Evolutionary conservation across 1,140 invertebrate genomes (phyloP).

Genomic region (Eriocheir sinensis): DNA sequence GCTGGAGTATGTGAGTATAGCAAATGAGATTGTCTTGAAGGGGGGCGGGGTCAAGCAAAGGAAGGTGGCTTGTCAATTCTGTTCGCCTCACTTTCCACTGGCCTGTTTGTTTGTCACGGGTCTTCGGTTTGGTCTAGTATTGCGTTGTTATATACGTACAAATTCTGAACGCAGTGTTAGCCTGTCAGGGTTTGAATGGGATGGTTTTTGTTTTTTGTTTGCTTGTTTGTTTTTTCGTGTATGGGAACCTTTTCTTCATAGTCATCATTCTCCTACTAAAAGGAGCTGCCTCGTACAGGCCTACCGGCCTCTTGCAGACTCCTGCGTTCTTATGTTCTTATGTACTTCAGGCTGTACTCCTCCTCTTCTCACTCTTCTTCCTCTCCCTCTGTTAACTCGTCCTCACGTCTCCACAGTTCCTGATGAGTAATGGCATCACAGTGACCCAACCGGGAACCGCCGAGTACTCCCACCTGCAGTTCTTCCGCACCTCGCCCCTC

Average conservation of each 20-base stretch:
- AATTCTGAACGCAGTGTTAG: too few relatives aligned
- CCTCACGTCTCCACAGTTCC: background rate
- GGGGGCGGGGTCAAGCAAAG: background rate
- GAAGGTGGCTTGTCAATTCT: background rate
- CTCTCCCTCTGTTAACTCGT: background rate
- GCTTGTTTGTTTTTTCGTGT: too few relatives aligned
- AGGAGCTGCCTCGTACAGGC: background rate
- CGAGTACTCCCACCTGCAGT: slow-evolving; percentile 64
- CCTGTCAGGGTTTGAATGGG: too few relatives aligned
- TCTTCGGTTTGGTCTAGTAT: too few relatives aligned
- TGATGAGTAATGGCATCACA: background rate
- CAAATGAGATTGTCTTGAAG: background rate
- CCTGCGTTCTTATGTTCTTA: background rate
- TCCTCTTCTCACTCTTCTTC: background rate
- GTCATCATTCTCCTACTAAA: background rate
- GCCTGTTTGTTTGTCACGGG: background rate
- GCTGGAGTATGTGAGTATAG: slow-evolving; percentile 35
- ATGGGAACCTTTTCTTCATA: background rate
- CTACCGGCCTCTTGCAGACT: background rate
- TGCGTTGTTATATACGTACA: too few relatives aligned
- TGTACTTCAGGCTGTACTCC: background rate
- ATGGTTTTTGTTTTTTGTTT: too few relatives aligned
- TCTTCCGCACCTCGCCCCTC: slow-evolving; percentile 63
- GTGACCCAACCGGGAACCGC: background rate
- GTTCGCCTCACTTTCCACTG: background rate